Conservation (phyloP, 2,888 invertebrate species). For the Agrochola macilenta region DNA sequence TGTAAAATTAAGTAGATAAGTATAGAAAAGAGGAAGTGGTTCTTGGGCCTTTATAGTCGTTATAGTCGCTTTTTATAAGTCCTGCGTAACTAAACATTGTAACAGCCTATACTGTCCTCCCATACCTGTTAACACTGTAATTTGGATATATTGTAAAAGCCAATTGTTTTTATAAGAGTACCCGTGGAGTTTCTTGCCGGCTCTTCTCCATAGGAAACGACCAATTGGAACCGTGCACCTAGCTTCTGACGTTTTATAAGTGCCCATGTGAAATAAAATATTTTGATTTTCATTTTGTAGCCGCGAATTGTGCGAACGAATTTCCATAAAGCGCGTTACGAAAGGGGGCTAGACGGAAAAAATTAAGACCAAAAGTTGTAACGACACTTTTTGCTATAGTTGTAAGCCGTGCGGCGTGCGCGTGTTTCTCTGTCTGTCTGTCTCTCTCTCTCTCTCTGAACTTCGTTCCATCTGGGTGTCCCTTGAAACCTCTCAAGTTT, state of each 20-base stretch:
- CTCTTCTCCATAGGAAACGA: background rate
- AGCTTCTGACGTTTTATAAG: background rate
- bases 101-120: background rate
- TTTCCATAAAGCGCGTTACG: too few relatives aligned
- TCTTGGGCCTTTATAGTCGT: background rate
- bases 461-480: too few relatives aligned
- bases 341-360: too few relatives aligned
- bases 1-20: constrained; percentile 9
- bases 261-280: background rate
- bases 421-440: too few relatives aligned
- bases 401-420: too few relatives aligned
- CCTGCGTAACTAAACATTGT: background rate
- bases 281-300: too few relatives aligned
- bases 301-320: too few relatives aligned
- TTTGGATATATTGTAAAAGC: background rate
- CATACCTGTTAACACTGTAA: background rate
- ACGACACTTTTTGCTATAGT: too few relatives aligned
- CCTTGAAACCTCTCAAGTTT: too few relatives aligned
- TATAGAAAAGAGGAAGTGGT: background rate
- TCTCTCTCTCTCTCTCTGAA: too few relatives aligned
- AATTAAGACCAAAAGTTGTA: too few relatives aligned
- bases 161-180: background rate
- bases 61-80: background rate
- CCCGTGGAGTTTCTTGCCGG: background rate
- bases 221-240: background rate